phyloP scores from a whole-genome alignment of 2,113 vertebrate species.

The Gyps fulvus region DNA sequence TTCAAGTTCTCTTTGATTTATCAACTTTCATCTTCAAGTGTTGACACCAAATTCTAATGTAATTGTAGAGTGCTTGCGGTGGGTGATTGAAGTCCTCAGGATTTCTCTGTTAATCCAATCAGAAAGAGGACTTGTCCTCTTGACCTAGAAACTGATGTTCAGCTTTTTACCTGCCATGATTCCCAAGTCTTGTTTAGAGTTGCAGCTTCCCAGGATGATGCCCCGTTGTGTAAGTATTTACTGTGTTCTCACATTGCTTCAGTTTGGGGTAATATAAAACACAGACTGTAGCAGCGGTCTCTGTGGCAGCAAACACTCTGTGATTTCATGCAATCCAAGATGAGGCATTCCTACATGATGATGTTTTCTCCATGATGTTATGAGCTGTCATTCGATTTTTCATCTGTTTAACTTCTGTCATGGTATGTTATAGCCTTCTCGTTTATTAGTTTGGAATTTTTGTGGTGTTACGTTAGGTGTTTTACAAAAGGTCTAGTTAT shows the following conservation, averaged over 20 bases:
- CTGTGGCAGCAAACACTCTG: background rate
- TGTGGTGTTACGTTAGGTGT: background rate
- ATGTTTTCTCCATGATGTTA: background rate
- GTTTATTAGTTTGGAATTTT: background rate
- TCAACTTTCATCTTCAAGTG: background rate
- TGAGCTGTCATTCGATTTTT: background rate
- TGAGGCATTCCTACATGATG: background rate
- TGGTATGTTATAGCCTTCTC: background rate
- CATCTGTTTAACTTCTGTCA: background rate
- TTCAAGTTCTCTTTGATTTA: background rate
- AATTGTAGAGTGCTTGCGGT: background rate
- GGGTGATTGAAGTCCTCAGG: background rate
- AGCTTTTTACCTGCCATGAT: background rate
- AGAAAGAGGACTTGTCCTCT: background rate
- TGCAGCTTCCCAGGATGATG: background rate
- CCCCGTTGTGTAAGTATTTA: background rate
- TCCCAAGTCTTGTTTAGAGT: background rate
- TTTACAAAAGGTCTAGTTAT: background rate
- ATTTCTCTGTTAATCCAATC: background rate
- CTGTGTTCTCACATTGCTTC: background rate
- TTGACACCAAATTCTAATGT: background rate
- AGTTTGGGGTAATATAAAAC: background rate
- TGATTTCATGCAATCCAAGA: background rate
- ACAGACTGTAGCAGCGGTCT: background rate
- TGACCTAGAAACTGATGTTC: background rate